phyloP scores from a whole-genome alignment of 2,888 invertebrate genomes.

The Caradrina kadenii region DNA sequence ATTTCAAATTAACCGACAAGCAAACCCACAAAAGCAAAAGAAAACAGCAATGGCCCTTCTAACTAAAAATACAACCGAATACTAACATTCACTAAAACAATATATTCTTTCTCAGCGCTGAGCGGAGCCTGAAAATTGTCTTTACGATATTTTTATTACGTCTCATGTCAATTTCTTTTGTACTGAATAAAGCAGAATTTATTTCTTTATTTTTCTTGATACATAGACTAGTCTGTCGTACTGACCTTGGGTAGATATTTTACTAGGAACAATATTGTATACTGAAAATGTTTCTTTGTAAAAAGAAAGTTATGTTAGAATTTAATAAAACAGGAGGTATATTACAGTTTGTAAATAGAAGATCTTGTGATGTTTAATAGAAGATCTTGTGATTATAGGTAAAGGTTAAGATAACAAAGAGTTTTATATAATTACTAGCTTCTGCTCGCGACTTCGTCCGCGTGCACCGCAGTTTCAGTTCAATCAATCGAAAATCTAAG shows the following conservation, averaged over 20 bases:
- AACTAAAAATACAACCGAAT: slow-evolving; percentile 10
- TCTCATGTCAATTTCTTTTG: slow-evolving; percentile 59
- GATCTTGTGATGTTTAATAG: slow-evolving; percentile 12
- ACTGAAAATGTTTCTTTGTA: slow-evolving; percentile 7
- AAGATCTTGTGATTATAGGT: slow-evolving; percentile 12
- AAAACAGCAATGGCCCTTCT: too few relatives aligned
- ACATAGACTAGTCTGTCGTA: slow-evolving; percentile 47
- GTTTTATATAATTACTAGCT: too few relatives aligned
- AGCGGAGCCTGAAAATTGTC: slow-evolving; percentile 44
- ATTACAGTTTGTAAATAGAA: background rate
- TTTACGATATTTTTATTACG: slow-evolving; percentile 73
- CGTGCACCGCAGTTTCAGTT: too few relatives aligned
- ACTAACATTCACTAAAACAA: slow-evolving; percentile 34
- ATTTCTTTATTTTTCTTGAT: slow-evolving; percentile 69
- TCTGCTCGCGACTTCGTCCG: too few relatives aligned
- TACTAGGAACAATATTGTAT: slow-evolving; percentile 6
- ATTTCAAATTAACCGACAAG: background rate
- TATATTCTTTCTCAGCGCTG: slow-evolving; percentile 14
- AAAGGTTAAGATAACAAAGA: slow-evolving; percentile 2
- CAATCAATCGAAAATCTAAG: too few relatives aligned
- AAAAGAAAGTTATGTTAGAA: too few relatives aligned
- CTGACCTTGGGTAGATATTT: slow-evolving; percentile 55
- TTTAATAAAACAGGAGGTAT: too few relatives aligned
- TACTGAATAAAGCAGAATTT: slow-evolving; percentile 61
- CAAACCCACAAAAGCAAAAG: slow-evolving; percentile 5